Evolutionary conservation across 2,113 vertebrate species (phyloP).

Genomic region (Thermophis baileyi): DNA sequence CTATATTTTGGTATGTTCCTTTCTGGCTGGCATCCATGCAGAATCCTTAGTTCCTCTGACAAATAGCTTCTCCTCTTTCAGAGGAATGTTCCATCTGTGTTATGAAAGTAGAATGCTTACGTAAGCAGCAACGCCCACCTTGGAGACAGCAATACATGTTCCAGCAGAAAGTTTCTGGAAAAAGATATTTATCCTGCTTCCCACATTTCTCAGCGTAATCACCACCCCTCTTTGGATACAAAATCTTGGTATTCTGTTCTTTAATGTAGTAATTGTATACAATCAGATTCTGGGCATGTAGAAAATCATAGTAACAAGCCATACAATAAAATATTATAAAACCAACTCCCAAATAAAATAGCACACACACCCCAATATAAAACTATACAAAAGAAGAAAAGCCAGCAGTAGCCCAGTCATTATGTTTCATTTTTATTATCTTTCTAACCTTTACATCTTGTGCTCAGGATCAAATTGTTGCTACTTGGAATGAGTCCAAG

Average conservation of each 20-base stretch:
- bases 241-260: not conserved
- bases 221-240: too few relatives aligned
- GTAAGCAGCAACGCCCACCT: not conserved
- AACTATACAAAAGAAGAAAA: not conserved
- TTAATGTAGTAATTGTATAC: not conserved
- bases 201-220: not conserved
- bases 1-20: not conserved
- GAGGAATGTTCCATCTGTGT: not conserved
- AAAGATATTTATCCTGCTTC: not conserved
- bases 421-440: not conserved
- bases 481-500: not conserved
- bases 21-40: not conserved
- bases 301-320: not conserved
- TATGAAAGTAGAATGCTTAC: not conserved
- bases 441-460: not conserved
- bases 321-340: not conserved
- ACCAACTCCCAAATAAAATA: not conserved
- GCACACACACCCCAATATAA: not conserved
- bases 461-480: not conserved
- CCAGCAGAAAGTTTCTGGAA: not conserved
- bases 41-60: not conserved
- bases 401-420: not conserved
- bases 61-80: not conserved
- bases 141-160: not conserved
- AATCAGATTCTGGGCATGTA: not conserved